phyloP scores from a whole-genome alignment of 2,113 vertebrate species.

The Onychostoma macrolepis region DNA sequence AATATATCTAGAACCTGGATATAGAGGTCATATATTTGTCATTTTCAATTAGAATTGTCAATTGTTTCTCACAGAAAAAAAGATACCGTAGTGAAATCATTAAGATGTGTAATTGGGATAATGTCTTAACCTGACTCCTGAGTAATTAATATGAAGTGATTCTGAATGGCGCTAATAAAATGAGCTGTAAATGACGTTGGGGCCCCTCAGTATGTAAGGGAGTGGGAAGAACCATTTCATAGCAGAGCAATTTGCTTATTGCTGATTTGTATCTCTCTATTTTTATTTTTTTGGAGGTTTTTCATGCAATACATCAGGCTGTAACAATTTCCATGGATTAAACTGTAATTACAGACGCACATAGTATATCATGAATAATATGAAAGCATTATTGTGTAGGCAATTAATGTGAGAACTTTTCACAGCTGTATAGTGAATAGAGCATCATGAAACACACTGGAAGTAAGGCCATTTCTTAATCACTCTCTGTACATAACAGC shows the following conservation, averaged over 20 bases:
- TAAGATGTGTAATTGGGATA: conserved; percentile 14
- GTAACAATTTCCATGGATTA: neutral
- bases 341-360: neutral
- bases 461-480: conserved; percentile 4
- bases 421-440: conserved; percentile 6
- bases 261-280: neutral
- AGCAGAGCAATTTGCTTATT: neutral
- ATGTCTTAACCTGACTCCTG: conserved; percentile 18
- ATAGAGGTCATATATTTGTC: neutral
- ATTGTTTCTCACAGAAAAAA: conserved; percentile 8
- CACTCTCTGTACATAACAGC: neutral
- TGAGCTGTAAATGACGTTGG: conserved; percentile 37
- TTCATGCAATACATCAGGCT: neutral
- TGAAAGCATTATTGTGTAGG: neutral
- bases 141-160: conserved; percentile 44
- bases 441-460: neutral
- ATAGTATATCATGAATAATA: neutral
- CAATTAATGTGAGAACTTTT: neutral
- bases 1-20: neutral
- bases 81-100: conserved; percentile 10
- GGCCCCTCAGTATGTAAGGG: conserved; percentile 14
- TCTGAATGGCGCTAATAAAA: conserved; percentile 46
- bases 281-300: neutral
- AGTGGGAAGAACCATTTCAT: conserved; percentile 1
- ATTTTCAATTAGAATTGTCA: neutral